Conservation (phyloP, 2,888 invertebrate genomes). For the Tridacna crocea region DNA sequence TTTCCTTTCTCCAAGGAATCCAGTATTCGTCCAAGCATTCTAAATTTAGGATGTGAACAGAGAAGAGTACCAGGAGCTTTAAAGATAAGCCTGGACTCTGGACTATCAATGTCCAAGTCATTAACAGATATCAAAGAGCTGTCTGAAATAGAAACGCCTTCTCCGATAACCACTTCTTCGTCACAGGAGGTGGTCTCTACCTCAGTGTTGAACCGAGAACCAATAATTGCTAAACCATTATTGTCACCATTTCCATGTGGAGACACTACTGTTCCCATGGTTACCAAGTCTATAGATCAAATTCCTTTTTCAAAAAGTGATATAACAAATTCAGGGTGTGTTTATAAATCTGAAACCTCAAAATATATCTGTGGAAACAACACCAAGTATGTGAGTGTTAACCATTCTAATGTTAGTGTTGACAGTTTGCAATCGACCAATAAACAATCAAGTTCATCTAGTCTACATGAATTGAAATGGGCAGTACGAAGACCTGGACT, state of each 20-base stretch:
- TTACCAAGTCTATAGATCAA: constrained; percentile 21
- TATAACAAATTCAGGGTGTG: constrained; percentile 44
- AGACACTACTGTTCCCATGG: constrained; percentile 47
- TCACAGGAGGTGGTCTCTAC: constrained; percentile 34
- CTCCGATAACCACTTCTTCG: constrained; percentile 32
- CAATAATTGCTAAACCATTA: constrained; percentile 24
- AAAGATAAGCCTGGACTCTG: constrained; percentile 34
- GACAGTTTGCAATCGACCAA: constrained; percentile 15
- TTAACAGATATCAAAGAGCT: constrained; percentile 55
- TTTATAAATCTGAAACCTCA: constrained; percentile 25
- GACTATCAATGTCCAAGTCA: constrained; percentile 44
- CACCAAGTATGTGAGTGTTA: constrained; percentile 3
- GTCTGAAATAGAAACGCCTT: constrained; percentile 44
- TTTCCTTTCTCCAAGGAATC: constrained; percentile 39
- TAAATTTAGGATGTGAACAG: constrained; percentile 46
- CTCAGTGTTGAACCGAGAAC: constrained; percentile 4
- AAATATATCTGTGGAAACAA: constrained; percentile 1
- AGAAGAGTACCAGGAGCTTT: constrained; percentile 39
- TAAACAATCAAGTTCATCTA: constrained; percentile 30
- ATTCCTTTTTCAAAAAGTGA: constrained; percentile 16
- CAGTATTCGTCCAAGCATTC: constrained; percentile 44
- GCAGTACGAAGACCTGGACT: constrained; percentile 3
- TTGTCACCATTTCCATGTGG: constrained; percentile 59
- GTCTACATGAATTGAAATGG: constrained; percentile 47
- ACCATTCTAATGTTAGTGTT: constrained; percentile 8